These are phyloP conservation scores for Myripristis murdjan DNA, from an alignment of 2,797 vertebrate species.

Conservation along the genomic window DNA sequence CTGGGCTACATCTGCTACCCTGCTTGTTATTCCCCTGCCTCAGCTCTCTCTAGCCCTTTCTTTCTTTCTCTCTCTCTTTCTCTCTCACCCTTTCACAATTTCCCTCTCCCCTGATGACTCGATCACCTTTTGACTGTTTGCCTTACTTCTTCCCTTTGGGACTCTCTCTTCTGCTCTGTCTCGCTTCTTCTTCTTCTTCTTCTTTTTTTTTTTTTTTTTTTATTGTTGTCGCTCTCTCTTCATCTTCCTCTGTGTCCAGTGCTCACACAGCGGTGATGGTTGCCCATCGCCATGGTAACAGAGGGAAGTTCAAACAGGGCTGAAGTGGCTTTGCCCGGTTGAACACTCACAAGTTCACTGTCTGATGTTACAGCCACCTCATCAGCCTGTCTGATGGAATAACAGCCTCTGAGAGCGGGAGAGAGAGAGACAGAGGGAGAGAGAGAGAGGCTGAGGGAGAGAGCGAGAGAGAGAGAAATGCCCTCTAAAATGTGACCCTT, in stretches of 20 bases:
- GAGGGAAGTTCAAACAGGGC: constrained; percentile 70
- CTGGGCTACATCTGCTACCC: not conserved
- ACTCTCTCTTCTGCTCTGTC: constrained; percentile 14
- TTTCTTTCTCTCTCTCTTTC: not conserved
- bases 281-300: constrained; percentile 78
- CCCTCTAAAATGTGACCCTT: constrained; percentile 43
- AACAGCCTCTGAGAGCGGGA: constrained; percentile 21
- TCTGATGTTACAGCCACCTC: constrained; percentile 54
- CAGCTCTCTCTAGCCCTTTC: not conserved
- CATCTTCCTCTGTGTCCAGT: constrained; percentile 60
- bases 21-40: not conserved
- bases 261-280: constrained; percentile 46
- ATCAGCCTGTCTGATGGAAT: constrained; percentile 37
- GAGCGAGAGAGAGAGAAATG: too few relatives aligned
- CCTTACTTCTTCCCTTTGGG: constrained; percentile 20
- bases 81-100: not conserved
- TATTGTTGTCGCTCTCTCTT: constrained; percentile 2
- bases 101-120: not conserved
- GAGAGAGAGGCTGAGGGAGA: too few relatives aligned
- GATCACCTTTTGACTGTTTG: constrained; percentile 19
- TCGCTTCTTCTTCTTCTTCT: too few relatives aligned
- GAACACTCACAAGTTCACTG: constrained; percentile 63
- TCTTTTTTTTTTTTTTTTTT: too few relatives aligned
- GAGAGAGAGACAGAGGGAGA: too few relatives aligned
- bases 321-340: constrained; percentile 38